These are phyloP conservation scores for Globia sparganii DNA, from an alignment of 2,888 invertebrate genomes.

Conservation along the genomic window DNA sequence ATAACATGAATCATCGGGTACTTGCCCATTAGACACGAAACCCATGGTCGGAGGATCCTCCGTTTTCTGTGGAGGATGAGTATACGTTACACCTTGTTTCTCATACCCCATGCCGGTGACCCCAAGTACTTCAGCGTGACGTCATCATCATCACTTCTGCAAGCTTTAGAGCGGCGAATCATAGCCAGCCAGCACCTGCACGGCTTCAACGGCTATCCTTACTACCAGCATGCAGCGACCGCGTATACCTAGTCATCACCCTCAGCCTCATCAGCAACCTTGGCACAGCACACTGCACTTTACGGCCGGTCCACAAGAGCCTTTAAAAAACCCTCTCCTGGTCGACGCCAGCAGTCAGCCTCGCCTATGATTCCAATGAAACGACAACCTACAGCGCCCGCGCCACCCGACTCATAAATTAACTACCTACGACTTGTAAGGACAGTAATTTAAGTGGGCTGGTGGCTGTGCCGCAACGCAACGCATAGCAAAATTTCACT, in stretches of 20 bases:
- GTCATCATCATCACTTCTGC: neutral
- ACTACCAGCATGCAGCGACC: neutral
- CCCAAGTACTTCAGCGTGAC: neutral
- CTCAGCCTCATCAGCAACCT: neutral
- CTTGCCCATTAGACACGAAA: neutral
- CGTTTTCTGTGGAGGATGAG: neutral
- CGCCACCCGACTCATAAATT: neutral
- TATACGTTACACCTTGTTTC: neutral
- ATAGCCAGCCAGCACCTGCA: neutral
- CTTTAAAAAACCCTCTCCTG: neutral
- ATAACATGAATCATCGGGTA: neutral
- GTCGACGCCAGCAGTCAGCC: neutral
- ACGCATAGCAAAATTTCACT: neutral
- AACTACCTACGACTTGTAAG: neutral
- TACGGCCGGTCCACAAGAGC: neutral
- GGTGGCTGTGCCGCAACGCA: neutral
- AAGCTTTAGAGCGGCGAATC: neutral
- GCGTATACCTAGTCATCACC: neutral
- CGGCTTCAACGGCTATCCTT: neutral
- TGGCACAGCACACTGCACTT: neutral
- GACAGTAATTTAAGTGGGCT: neutral
- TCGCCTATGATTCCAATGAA: neutral
- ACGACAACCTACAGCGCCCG: neutral
- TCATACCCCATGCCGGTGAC: neutral
- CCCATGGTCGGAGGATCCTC: neutral